Evolutionary conservation across 2,113 vertebrate species (phyloP).

Genomic region (Narcine bancroftii): DNA sequence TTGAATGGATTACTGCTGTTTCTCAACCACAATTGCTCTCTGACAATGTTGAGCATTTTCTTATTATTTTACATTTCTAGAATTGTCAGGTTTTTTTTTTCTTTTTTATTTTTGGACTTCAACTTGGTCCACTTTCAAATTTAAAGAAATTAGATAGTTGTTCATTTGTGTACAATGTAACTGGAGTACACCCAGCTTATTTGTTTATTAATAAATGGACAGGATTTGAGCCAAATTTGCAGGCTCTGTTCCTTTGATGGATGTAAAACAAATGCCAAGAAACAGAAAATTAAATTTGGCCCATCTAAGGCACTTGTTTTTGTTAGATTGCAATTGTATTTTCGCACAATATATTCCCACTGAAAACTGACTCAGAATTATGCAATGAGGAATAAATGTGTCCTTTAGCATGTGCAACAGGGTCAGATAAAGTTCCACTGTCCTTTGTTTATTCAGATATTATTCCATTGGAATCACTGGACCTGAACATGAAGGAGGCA

Average conservation of each 20-base stretch:
- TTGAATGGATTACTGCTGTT: too few relatives aligned
- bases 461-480: too few relatives aligned
- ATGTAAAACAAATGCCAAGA: background rate
- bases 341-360: background rate
- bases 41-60: too few relatives aligned
- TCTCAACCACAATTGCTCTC: too few relatives aligned
- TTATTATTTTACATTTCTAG: too few relatives aligned
- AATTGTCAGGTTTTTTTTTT: background rate
- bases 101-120: background rate
- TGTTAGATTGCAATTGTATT: background rate
- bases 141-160: background rate
- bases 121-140: background rate
- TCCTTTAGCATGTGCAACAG: too few relatives aligned
- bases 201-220: background rate
- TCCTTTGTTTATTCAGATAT: too few relatives aligned
- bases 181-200: background rate
- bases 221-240: background rate
- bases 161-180: background rate
- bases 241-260: background rate
- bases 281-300: background rate
- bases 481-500: too few relatives aligned
- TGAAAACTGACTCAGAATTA: background rate
- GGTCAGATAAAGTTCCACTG: too few relatives aligned
- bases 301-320: background rate
- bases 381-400: background rate